Percentiles rank a stretch among this genome's conserved stretches.
phyloP scores from a whole-genome alignment of 23 tunicate species.

The Clavelina lepadiformis region DNA sequence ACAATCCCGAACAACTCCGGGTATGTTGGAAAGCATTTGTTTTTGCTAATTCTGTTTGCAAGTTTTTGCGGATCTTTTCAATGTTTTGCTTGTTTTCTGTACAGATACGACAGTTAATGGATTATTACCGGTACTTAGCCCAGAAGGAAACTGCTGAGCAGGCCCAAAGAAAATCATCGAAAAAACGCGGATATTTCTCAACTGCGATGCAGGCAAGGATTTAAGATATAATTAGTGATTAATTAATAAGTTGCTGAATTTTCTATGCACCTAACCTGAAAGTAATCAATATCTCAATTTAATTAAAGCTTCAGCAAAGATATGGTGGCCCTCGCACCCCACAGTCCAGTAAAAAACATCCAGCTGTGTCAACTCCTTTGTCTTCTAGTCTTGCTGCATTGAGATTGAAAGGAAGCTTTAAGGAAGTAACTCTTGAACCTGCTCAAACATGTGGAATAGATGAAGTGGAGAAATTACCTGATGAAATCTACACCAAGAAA shows the following conservation, averaged over 20 bases:
- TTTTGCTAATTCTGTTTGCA: not conserved
- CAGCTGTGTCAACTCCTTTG: conserved; percentile 23
- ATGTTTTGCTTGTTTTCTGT: not conserved
- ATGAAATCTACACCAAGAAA: conserved; percentile 38
- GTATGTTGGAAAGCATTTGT: no score
- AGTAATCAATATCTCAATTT: no score
- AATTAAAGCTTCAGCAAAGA: conserved; percentile 14
- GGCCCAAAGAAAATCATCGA: conserved; percentile 3
- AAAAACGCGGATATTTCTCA: conserved; percentile 31
- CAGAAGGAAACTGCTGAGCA: conserved; percentile 14
- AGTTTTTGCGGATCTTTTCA: not conserved
- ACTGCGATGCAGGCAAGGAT: conserved; percentile 60
- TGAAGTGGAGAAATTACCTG: conserved; percentile 52
- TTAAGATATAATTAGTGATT: no score
- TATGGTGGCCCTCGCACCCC: conserved; percentile 18
- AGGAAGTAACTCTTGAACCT: conserved; percentile 41
- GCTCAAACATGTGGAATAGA: conserved; percentile 30
- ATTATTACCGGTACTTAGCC: conserved; percentile 15
- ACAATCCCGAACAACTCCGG: conserved; percentile 29
- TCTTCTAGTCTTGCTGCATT: conserved; percentile 20
- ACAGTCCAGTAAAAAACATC: conserved; percentile 16
- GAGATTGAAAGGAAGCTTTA: conserved; percentile 38
- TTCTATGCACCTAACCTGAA: no score
- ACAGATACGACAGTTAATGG: not conserved
- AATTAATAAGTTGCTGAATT: no score